These are phyloP conservation scores for Catharus bicknelli DNA, from an alignment of 2,113 vertebrate genomes.

Conservation along the genomic window DNA sequence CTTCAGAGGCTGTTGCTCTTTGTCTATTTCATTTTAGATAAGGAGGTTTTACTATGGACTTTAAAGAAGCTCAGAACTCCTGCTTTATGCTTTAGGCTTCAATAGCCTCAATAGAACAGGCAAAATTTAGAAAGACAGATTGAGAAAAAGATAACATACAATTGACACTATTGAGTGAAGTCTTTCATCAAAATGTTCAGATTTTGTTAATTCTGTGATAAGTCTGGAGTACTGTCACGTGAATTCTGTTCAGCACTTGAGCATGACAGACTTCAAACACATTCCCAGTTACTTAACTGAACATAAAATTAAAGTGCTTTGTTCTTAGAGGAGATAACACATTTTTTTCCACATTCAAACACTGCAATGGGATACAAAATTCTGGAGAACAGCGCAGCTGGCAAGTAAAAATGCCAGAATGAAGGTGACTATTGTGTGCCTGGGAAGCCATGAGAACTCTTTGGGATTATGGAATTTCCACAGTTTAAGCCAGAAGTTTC, in stretches of 20 bases:
- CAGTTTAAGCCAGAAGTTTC: neutral
- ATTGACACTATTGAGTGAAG: neutral
- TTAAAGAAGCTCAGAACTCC: slow-evolving; percentile 9
- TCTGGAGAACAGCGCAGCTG: slow-evolving; percentile 5
- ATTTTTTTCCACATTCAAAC: neutral
- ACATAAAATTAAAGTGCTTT: slow-evolving; percentile 10
- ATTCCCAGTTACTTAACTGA: neutral
- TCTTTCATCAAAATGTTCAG: neutral
- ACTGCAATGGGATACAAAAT: neutral
- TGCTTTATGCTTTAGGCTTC: neutral
- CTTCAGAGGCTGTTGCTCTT: slow-evolving; percentile 31
- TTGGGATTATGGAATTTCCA: neutral
- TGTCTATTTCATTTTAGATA: neutral
- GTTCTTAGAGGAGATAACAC: neutral
- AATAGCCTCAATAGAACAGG: neutral
- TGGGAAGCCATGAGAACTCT: slow-evolving; percentile 23
- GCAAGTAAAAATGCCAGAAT: neutral
- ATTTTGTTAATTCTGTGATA: neutral
- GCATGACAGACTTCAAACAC: slow-evolving; percentile 36
- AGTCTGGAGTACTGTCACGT: neutral
- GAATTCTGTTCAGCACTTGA: slow-evolving; percentile 36
- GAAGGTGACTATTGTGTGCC: slow-evolving; percentile 12
- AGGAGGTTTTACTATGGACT: slow-evolving; percentile 25
- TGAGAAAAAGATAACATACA: neutral
- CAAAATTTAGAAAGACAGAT: neutral